These are phyloP conservation scores for Labeo calbasu DNA, from an alignment of 2,797 vertebrate genomes.

Conservation along the genomic window DNA sequence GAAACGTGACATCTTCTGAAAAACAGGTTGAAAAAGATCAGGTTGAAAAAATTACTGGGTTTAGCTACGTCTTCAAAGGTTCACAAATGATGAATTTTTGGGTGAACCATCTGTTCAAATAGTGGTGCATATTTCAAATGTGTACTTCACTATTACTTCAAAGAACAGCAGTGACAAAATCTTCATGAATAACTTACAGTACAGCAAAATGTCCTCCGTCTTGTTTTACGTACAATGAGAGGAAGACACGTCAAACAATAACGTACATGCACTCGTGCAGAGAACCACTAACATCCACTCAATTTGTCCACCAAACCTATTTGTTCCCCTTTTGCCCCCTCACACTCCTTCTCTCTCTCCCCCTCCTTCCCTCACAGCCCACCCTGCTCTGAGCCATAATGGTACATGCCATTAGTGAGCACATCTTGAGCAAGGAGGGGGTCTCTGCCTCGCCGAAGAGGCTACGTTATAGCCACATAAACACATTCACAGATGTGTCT, in stretches of 20 bases:
- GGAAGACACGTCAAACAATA: conserved; percentile 15
- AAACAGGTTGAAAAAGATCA: no score
- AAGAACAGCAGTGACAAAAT: not conserved
- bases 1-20: no score
- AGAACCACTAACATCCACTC: conserved; percentile 31
- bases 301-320: conserved; percentile 13
- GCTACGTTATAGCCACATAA: conserved; percentile 84
- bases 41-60: no score
- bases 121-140: conserved; percentile 1
- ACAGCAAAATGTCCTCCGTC: not conserved
- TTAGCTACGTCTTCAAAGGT: no score
- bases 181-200: not conserved
- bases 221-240: conserved; percentile 12
- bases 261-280: not conserved
- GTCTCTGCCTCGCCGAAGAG: conserved; percentile 79
- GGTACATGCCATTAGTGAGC: conserved; percentile 88
- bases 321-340: conserved; percentile 31
- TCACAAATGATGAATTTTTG: not conserved
- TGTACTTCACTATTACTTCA: not conserved
- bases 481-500: conserved; percentile 83
- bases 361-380: conserved; percentile 76
- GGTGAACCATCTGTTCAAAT: not conserved
- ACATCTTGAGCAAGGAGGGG: conserved; percentile 73
- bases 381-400: conserved; percentile 81
- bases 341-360: conserved; percentile 54